phyloP scores from a whole-genome alignment of 2,113 vertebrate species.

The Passer domesticus region DNA sequence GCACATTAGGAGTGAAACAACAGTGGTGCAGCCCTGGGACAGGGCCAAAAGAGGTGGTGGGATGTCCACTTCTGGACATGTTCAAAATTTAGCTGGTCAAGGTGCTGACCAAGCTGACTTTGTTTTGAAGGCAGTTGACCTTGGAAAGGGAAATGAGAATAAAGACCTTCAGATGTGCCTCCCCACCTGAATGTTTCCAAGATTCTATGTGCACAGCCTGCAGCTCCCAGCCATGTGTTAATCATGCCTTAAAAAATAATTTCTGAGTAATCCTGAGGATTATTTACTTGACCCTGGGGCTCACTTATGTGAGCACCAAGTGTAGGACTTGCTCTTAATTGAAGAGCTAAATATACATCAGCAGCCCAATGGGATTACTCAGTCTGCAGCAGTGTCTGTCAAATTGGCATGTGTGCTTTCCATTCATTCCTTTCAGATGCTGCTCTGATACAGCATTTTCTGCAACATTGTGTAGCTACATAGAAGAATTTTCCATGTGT shows the following conservation, averaged over 20 bases:
- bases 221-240: background rate
- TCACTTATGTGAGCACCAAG: background rate
- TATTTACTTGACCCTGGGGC: conserved; percentile 23
- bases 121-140: background rate
- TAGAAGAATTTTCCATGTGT: background rate
- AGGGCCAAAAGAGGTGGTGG: background rate
- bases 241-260: conserved; percentile 10
- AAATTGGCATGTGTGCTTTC: background rate
- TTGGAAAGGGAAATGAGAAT: background rate
- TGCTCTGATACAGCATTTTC: background rate
- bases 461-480: background rate
- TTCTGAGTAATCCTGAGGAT: conserved; percentile 30
- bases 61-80: background rate
- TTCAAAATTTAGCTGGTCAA: background rate
- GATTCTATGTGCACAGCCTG: background rate
- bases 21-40: background rate
- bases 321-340: background rate
- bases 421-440: background rate
- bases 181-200: background rate
- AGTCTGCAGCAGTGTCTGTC: background rate
- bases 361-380: background rate
- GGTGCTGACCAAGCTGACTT: background rate
- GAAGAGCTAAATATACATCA: background rate
- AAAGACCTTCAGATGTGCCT: background rate
- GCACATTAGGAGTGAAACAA: background rate